These are phyloP conservation scores for Malthinus flaveolus DNA, from an alignment of 2,888 invertebrate species.

Conservation along the genomic window DNA sequence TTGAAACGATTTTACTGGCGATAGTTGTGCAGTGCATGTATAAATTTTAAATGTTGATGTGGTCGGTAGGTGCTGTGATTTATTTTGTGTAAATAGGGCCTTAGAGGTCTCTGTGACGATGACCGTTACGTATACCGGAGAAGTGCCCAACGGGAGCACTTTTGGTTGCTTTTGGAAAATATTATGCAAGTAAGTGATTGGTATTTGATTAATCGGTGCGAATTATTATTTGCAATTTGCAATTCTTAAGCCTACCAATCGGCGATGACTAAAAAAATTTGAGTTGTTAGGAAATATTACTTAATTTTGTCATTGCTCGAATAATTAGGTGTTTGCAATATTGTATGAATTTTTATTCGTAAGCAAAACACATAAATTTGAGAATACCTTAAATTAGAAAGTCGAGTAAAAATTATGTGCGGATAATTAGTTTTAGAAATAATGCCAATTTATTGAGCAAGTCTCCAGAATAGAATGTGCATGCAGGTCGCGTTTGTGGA, in stretches of 20 bases:
- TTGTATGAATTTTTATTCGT: neutral
- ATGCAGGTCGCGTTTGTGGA: no score
- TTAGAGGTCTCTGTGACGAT: constrained; percentile 53
- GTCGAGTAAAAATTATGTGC: neutral
- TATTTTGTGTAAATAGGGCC: constrained; percentile 1
- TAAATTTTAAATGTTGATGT: constrained; percentile 6
- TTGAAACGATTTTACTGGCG: constrained; percentile 17
- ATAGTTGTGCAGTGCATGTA: constrained; percentile 1
- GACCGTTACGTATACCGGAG: constrained; percentile 89
- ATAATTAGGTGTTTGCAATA: neutral
- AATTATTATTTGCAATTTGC: neutral
- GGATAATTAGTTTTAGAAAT: constrained; percentile 1
- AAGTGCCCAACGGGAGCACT: constrained; percentile 89
- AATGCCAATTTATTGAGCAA: neutral
- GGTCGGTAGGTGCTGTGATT: constrained; percentile 1
- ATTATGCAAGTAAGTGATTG: constrained; percentile 74
- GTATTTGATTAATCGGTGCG: neutral
- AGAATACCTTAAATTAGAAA: constrained; percentile 3
- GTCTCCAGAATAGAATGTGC: neutral
- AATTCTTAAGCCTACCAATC: no score
- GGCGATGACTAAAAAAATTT: no score
- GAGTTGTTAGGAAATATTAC: no score
- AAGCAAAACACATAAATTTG: neutral
- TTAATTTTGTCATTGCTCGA: neutral
- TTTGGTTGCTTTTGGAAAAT: constrained; percentile 93